phyloP scores from a whole-genome alignment of 2,797 vertebrate genomes.

The Carapus acus region DNA sequence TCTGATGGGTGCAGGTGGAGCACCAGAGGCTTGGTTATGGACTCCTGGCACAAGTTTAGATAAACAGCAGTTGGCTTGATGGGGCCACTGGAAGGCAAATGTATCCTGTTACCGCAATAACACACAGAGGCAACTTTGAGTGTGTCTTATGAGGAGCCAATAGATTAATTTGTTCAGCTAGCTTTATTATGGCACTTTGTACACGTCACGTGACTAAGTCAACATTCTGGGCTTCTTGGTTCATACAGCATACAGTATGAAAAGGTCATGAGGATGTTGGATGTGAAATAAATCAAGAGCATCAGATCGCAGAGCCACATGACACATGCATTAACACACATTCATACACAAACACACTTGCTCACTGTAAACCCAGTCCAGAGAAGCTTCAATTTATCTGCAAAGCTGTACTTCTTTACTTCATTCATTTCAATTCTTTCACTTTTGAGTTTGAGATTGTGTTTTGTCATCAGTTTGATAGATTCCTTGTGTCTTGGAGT shows the following conservation, averaged over 20 bases:
- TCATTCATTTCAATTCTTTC: neutral
- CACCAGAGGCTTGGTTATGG: too few relatives aligned
- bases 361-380: neutral
- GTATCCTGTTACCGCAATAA: too few relatives aligned
- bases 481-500: neutral
- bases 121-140: too few relatives aligned
- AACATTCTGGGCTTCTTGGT: conserved; percentile 52
- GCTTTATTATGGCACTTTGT: conserved; percentile 73
- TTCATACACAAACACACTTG: neutral
- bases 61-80: too few relatives aligned
- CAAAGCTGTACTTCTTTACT: too few relatives aligned
- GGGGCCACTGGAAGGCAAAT: too few relatives aligned
- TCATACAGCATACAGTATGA: conserved; percentile 43
- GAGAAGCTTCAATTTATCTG: neutral
- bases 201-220: conserved; percentile 65
- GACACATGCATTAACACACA: neutral
- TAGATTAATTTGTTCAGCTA: conserved; percentile 29
- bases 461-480: neutral
- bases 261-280: conserved; percentile 29
- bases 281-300: conserved; percentile 21
- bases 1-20: too few relatives aligned
- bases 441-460: neutral
- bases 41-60: too few relatives aligned
- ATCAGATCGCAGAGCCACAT: neutral
- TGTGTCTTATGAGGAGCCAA: too few relatives aligned